phyloP scores from a whole-genome alignment of 2,888 invertebrate species.

The Melolontha melolontha region DNA sequence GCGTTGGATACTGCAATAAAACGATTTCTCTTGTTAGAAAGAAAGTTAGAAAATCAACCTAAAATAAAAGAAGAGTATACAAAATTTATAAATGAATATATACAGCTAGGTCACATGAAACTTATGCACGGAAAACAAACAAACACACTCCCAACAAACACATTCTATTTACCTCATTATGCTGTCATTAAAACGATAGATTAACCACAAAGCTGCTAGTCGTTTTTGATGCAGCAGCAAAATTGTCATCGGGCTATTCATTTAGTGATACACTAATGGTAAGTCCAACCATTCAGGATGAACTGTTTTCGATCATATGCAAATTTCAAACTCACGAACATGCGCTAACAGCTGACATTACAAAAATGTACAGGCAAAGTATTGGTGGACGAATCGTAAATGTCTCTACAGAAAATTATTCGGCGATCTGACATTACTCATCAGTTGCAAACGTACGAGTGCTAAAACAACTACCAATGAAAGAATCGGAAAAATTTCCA shows the following conservation, averaged over 20 bases:
- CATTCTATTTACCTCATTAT: conserved; percentile 14
- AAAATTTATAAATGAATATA: conserved; percentile 7
- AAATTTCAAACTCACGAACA: not conserved
- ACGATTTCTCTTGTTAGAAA: conserved; percentile 11
- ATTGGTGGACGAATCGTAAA: conserved; percentile 45
- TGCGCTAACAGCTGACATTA: conserved; percentile 12
- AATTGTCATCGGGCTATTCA: not conserved
- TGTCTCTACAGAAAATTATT: too few relatives aligned
- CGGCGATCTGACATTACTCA: too few relatives aligned
- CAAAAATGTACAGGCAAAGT: conserved; percentile 52
- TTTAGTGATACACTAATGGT: conserved; percentile 8
- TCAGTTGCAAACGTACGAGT: too few relatives aligned
- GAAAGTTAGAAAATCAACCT: not conserved
- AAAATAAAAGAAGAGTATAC: not conserved
- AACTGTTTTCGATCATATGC: conserved; percentile 10
- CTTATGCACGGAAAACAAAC: not conserved
- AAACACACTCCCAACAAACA: not conserved
- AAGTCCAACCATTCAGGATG: conserved; percentile 14
- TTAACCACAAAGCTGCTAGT: conserved; percentile 19
- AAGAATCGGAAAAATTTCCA: too few relatives aligned
- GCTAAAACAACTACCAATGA: too few relatives aligned
- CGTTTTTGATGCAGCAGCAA: conserved; percentile 24
- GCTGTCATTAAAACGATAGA: conserved; percentile 13
- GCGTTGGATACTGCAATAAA: too few relatives aligned
- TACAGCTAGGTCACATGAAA: conserved; percentile 14